A percentile compares a stretch with the other conserved stretches of the same genome.
phyloP scores from a whole-genome alignment of 2,113 vertebrate species.

The Gymnocephalus cernua region DNA sequence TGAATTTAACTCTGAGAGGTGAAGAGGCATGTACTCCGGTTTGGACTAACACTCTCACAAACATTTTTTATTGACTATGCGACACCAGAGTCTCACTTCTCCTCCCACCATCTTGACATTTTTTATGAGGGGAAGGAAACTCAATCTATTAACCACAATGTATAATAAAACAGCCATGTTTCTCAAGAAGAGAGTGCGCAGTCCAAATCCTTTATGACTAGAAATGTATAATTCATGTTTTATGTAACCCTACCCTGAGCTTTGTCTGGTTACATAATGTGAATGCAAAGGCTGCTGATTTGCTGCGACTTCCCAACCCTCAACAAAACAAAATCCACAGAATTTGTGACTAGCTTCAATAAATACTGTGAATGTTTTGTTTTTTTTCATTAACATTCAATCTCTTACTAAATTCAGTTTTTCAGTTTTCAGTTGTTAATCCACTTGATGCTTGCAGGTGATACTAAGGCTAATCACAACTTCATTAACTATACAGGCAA shows the following conservation, averaged over 20 bases:
- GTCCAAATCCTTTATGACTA: slow-evolving; percentile 64
- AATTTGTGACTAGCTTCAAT: not conserved
- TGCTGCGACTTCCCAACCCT: not conserved
- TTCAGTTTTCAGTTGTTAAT: no score
- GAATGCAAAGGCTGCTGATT: slow-evolving; percentile 10
- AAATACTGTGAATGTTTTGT: not conserved
- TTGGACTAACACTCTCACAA: slow-evolving; percentile 35
- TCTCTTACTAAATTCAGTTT: not conserved
- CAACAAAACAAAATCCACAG: slow-evolving; percentile 7
- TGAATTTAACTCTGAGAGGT: slow-evolving; percentile 37
- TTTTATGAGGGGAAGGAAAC: not conserved
- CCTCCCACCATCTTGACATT: slow-evolving; percentile 1
- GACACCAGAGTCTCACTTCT: slow-evolving; percentile 11
- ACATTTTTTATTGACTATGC: slow-evolving; percentile 26
- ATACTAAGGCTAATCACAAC: no score
- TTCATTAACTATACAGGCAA: no score
- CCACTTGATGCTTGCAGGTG: no score
- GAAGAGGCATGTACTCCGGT: not conserved
- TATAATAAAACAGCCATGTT: slow-evolving; percentile 47
- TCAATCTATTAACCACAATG: slow-evolving; percentile 19
- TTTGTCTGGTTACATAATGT: slow-evolving; percentile 48
- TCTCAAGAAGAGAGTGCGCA: slow-evolving; percentile 31
- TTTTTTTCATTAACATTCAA: not conserved
- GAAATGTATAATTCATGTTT: slow-evolving; percentile 58
- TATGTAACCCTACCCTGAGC: slow-evolving; percentile 30